A percentile compares a stretch with the other conserved stretches of the same genome.
These are phyloP conservation scores for Trissolcus brochymenae DNA, from an alignment of 2,888 invertebrate genomes.

Conservation along the genomic window DNA sequence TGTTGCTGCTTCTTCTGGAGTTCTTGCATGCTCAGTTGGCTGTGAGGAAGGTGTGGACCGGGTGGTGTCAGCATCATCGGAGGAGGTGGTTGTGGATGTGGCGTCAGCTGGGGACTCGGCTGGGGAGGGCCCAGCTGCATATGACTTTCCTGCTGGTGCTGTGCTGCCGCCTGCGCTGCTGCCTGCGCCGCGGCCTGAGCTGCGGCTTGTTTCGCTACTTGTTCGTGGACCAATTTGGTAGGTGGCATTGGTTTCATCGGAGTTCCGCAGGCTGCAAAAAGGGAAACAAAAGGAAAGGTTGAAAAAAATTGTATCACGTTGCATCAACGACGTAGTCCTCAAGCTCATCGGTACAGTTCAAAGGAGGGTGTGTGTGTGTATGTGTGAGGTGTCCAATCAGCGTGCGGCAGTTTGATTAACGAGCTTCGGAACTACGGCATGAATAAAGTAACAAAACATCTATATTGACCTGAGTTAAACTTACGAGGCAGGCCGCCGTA, in stretches of 20 bases:
- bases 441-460: constrained; percentile 75
- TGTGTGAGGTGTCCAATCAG: constrained; percentile 17
- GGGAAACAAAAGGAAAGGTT: not conserved
- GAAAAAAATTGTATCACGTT: not conserved
- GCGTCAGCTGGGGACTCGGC: constrained; percentile 71
- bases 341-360: constrained; percentile 50
- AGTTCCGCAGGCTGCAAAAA: constrained; percentile 78
- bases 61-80: constrained; percentile 86
- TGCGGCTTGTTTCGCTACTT: constrained; percentile 74
- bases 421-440: constrained; percentile 64
- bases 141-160: constrained; percentile 73
- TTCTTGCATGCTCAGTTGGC: constrained; percentile 81
- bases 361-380: not conserved
- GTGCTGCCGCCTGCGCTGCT: constrained; percentile 70
- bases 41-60: constrained; percentile 86
- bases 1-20: constrained; percentile 79
- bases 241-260: constrained; percentile 87
- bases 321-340: constrained; percentile 43
- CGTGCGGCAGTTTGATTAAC: constrained; percentile 40
- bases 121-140: constrained; percentile 74
- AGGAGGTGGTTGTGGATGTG: constrained; percentile 76
- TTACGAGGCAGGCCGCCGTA: constrained; percentile 91
- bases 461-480: constrained; percentile 78
- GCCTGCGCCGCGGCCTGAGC: constrained; percentile 74
- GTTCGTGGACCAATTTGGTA: constrained; percentile 83